Conservation (phyloP, 2,797 vertebrate genomes). For the Potorous gilbertii region DNA sequence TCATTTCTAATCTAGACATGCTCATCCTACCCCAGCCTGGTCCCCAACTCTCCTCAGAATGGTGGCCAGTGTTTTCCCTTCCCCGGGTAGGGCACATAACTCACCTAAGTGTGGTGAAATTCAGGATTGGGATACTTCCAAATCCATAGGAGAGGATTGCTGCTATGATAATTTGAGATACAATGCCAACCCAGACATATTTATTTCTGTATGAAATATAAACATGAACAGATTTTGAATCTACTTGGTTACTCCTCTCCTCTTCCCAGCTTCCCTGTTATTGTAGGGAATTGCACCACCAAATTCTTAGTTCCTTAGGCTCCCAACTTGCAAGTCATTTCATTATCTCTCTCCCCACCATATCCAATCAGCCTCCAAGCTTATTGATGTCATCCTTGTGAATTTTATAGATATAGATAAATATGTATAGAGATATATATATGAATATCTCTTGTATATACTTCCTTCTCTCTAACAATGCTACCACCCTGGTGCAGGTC, state of each 20-base stretch:
- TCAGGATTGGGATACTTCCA: slow-evolving; percentile 82
- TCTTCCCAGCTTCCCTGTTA: neutral
- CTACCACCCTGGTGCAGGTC: neutral
- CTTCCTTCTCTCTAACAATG: neutral
- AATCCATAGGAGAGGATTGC: slow-evolving; percentile 84
- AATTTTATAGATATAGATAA: too few relatives aligned
- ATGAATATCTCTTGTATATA: neutral
- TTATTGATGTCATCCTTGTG: neutral
- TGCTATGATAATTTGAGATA: slow-evolving; percentile 85
- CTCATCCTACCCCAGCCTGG: neutral
- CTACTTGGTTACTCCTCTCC: neutral
- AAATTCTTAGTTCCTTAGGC: neutral
- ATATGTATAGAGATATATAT: too few relatives aligned
- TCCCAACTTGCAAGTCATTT: neutral
- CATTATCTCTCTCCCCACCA: too few relatives aligned
- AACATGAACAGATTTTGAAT: slow-evolving; percentile 39
- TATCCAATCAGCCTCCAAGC: neutral
- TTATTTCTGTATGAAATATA: slow-evolving; percentile 84
- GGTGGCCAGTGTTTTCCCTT: neutral
- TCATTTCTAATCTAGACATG: neutral
- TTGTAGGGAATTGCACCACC: neutral
- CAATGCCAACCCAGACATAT: slow-evolving; percentile 86
- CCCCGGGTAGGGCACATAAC: neutral
- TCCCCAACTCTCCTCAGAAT: neutral
- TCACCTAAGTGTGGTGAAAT: slow-evolving; percentile 85